phyloP scores from a whole-genome alignment of 2,888 invertebrate genomes.

The Himalopsyche tibetana region DNA sequence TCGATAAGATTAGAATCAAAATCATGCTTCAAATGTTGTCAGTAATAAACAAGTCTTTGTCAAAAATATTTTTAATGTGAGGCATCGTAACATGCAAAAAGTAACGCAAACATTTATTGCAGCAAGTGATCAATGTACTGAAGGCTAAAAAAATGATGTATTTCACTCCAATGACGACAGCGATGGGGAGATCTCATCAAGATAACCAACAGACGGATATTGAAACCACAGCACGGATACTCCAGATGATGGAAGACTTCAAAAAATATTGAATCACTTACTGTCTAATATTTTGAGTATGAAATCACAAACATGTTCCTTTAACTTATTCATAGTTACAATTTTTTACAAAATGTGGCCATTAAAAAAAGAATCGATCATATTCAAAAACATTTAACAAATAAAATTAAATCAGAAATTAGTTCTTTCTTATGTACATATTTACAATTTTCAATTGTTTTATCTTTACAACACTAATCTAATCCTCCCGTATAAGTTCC shows the following conservation, averaged over 20 bases:
- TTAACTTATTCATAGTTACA: background rate
- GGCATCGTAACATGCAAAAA: background rate
- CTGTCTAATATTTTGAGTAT: background rate
- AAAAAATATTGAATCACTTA: background rate
- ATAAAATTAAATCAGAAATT: background rate
- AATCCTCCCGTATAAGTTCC: too few relatives aligned
- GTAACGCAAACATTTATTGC: conserved; percentile 68
- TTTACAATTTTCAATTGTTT: too few relatives aligned
- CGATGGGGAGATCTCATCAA: conserved; percentile 70
- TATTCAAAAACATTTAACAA: background rate
- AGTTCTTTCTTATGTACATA: background rate
- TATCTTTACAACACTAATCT: too few relatives aligned
- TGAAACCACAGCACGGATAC: conserved; percentile 67
- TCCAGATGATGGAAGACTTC: conserved; percentile 68
- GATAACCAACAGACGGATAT: conserved; percentile 67
- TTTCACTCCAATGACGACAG: conserved; percentile 74
- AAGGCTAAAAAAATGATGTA: conserved; percentile 78
- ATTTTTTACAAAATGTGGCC: background rate
- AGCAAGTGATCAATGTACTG: conserved; percentile 83
- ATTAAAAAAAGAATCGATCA: background rate
- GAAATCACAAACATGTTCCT: background rate
- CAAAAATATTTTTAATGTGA: background rate
- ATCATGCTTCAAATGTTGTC: background rate
- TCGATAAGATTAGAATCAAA: too few relatives aligned
- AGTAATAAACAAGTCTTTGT: background rate